phyloP scores from a whole-genome alignment of 2,797 vertebrate species.

The Helicolenus hilgendorfi region DNA sequence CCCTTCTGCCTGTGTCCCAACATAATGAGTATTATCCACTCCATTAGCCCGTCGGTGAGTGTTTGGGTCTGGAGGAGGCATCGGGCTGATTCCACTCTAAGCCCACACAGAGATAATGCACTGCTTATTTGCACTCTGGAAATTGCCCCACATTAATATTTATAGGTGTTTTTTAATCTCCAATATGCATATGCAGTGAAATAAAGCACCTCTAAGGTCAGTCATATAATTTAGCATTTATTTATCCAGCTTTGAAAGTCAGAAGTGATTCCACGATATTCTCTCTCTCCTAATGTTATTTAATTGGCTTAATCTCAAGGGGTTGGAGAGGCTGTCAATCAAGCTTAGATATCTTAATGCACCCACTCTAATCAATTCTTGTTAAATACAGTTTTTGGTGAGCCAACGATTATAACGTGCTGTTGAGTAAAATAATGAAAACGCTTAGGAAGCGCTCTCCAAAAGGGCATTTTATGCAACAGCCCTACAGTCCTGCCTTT shows the following conservation, averaged over 20 bases:
- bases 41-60: conserved; percentile 72
- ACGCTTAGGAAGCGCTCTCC: neutral
- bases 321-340: conserved; percentile 85
- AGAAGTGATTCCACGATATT: conserved; percentile 76
- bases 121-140: conserved; percentile 85
- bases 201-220: conserved; percentile 87
- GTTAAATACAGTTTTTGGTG: conserved; percentile 62
- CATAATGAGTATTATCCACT: conserved; percentile 67
- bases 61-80: conserved; percentile 67
- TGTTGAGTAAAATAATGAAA: neutral
- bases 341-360: conserved; percentile 82
- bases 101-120: conserved; percentile 87
- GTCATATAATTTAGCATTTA: conserved; percentile 86
- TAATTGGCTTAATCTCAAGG: conserved; percentile 83
- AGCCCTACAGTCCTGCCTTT: neutral
- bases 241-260: conserved; percentile 87
- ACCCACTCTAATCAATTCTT: conserved; percentile 69
- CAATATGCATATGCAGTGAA: conserved; percentile 83
- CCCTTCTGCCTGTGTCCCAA: conserved; percentile 45
- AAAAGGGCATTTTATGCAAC: neutral
- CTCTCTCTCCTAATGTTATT: conserved; percentile 74
- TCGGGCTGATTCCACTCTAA: conserved; percentile 77
- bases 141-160: conserved; percentile 90
- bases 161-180: conserved; percentile 89
- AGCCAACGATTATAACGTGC: conserved; percentile 30